Evolutionary conservation across 2,888 invertebrate species (phyloP).

Genomic region (Helobdella robusta): DNA sequence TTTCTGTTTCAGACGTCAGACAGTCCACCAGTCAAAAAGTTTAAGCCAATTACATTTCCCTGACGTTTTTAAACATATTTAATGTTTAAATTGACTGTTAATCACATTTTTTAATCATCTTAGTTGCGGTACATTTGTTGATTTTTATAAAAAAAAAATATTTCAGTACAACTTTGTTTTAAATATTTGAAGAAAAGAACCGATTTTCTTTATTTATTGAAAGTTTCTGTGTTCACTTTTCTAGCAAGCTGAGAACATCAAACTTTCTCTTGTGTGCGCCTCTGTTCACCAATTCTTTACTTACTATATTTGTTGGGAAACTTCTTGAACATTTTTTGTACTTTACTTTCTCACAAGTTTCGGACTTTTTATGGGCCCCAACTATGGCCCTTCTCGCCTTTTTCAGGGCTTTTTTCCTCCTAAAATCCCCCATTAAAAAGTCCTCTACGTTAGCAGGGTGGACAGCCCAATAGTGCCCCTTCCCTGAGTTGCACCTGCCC

Average conservation of each 20-base stretch:
- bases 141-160: not conserved
- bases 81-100: too few species aligned
- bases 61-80: not conserved
- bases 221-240: not conserved
- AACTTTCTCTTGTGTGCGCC: not conserved
- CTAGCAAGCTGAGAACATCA: not conserved
- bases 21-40: not conserved
- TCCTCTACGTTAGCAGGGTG: conserved; percentile 95
- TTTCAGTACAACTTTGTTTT: too few species aligned
- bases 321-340: not conserved
- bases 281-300: not conserved
- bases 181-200: too few species aligned
- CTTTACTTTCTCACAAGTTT: not conserved
- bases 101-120: not conserved
- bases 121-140: not conserved
- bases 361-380: not conserved
- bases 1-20: not conserved
- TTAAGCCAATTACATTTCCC: conserved; percentile 13
- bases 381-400: conserved; percentile 96
- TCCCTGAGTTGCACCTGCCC: conserved; percentile 89
- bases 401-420: conserved; percentile 86
- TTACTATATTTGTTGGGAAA: too few species aligned
- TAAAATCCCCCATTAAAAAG: conserved; percentile 89
- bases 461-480: conserved; percentile 97
- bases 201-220: not conserved